Percentiles rank a stretch among this genome's conserved stretches.
Conservation (phyloP, 2,113 vertebrate species). For the Colaptes auratus region DNA sequence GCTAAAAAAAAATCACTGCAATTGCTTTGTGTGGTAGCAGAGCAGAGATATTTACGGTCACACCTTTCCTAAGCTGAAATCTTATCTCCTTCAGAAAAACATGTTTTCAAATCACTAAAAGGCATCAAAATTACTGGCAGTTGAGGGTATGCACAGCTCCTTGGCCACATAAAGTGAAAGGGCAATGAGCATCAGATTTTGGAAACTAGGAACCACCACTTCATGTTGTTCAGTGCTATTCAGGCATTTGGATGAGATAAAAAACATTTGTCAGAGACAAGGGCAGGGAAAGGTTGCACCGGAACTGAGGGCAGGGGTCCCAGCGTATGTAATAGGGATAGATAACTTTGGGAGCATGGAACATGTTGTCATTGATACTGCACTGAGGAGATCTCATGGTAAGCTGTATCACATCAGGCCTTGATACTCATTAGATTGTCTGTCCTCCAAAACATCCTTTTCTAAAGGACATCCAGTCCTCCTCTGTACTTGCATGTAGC, state of each 20-base stretch:
- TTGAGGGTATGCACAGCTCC: background rate
- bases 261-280: background rate
- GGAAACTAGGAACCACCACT: background rate
- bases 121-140: background rate
- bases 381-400: background rate
- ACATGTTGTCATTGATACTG: background rate
- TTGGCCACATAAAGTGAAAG: accelerated
- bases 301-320: background rate
- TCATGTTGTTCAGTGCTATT: background rate
- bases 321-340: background rate
- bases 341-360: background rate
- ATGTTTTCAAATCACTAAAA: background rate
- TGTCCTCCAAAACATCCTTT: background rate
- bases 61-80: background rate
- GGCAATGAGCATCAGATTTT: accelerated
- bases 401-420: background rate
- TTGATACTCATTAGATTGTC: background rate
- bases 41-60: background rate
- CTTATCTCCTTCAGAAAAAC: background rate
- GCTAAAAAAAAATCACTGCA: background rate
- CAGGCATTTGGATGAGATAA: background rate
- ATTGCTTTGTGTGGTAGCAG: background rate
- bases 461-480: background rate
- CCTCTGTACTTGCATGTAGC: background rate
- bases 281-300: background rate